Conservation (phyloP, 2,888 invertebrate species). For the Euplagia quadripunctaria region DNA sequence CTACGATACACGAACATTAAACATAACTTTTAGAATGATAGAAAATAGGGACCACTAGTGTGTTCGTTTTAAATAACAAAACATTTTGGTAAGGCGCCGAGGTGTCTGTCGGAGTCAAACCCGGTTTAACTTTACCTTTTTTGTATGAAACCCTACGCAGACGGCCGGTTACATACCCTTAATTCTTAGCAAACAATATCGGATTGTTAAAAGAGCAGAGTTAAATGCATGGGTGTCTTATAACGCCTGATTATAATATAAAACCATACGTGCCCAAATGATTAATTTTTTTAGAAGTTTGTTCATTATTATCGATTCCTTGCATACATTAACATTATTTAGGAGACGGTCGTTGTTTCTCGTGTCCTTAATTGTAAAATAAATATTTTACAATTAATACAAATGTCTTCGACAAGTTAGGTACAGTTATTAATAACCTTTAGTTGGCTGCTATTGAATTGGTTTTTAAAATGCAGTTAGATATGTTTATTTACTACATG, state of each 20-base stretch:
- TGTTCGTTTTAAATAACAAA: constrained; percentile 29
- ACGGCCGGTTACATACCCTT: constrained; percentile 14
- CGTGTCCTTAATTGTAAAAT: neutral
- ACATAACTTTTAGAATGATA: neutral
- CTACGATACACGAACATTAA: neutral
- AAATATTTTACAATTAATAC: neutral
- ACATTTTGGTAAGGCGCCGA: constrained; percentile 65
- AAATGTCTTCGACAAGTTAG: neutral
- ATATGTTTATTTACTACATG: neutral
- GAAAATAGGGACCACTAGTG: neutral
- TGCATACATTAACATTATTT: neutral
- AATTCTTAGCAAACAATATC: neutral
- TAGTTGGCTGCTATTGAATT: neutral
- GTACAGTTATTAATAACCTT: neutral
- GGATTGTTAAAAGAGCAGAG: neutral
- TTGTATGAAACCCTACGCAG: constrained; percentile 44
- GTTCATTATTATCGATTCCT: neutral
- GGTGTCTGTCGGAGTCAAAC: constrained; percentile 63
- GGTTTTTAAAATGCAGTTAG: neutral
- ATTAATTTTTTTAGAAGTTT: neutral
- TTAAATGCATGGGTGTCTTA: neutral
- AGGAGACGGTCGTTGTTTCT: neutral
- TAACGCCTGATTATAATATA: neutral
- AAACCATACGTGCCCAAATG: no score
- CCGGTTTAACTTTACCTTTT: constrained; percentile 43